phyloP scores from a whole-genome alignment of 2,113 vertebrate species.

The Crotalus horridus region DNA sequence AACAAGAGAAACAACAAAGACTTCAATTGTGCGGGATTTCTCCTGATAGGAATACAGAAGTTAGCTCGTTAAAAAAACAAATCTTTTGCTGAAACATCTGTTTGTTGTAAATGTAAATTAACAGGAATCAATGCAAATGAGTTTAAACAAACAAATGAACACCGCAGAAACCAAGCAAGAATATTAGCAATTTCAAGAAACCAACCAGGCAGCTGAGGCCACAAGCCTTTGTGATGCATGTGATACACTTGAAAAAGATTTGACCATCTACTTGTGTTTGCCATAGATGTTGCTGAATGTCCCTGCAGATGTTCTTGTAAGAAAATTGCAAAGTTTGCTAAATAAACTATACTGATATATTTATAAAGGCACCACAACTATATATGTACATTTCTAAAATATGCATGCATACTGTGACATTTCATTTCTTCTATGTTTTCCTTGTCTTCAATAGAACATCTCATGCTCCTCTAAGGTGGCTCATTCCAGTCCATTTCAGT shows the following conservation, averaged over 20 bases:
- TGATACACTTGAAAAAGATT: background rate
- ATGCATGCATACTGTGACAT: background rate
- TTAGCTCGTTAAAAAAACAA: background rate
- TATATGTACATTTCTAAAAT: too few species aligned
- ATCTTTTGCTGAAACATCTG: background rate
- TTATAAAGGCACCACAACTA: background rate
- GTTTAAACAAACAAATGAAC: background rate
- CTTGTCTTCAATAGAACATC: background rate
- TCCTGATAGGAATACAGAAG: background rate
- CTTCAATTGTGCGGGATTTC: background rate
- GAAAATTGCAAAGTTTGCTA: background rate
- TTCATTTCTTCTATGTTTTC: background rate
- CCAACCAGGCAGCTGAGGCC: background rate
- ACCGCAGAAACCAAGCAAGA: background rate
- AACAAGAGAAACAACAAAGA: background rate
- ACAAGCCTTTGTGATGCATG: background rate
- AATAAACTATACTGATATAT: background rate
- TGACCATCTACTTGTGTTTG: background rate
- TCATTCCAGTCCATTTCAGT: background rate
- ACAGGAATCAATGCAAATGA: conserved; percentile 1
- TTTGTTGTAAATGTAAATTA: conserved; percentile 16
- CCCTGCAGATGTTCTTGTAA: background rate
- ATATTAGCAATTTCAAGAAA: background rate
- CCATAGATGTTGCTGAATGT: background rate
- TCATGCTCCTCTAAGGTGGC: background rate